Evolutionary conservation across 1,140 invertebrate genomes (phyloP).

Genomic region (Chelonus insularis): DNA sequence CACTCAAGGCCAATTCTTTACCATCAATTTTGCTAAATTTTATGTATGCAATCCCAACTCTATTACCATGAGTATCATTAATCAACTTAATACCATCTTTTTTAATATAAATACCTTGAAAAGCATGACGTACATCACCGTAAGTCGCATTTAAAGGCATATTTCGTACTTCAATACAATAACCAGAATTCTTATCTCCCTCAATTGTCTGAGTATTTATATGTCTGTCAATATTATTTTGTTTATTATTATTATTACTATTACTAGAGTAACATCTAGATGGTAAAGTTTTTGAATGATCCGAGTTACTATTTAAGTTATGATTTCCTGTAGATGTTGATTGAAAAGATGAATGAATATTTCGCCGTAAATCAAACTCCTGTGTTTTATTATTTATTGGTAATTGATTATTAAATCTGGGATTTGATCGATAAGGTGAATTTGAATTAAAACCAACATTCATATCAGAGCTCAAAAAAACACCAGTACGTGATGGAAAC

Average conservation of each 20-base stretch:
- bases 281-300: not conserved
- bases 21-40: constrained; percentile 71
- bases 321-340: too few relatives aligned
- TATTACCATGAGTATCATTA: constrained; percentile 76
- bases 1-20: constrained; percentile 70
- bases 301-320: too few relatives aligned
- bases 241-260: constrained; percentile 27
- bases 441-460: constrained; percentile 10
- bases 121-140: constrained; percentile 79
- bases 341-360: not conserved
- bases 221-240: constrained; percentile 33
- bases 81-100: constrained; percentile 85
- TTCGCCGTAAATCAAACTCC: too few relatives aligned
- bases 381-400: too few relatives aligned
- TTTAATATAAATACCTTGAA: constrained; percentile 75
- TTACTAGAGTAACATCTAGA: constrained; percentile 27
- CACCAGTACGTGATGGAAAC: constrained; percentile 38
- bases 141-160: constrained; percentile 71
- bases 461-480: constrained; percentile 35
- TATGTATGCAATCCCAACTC: constrained; percentile 79
- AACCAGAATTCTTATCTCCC: constrained; percentile 45
- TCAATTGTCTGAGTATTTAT: constrained; percentile 34
- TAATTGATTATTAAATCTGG: not conserved
- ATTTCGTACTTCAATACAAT: constrained; percentile 73
- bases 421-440: constrained; percentile 32